Evolutionary conservation across 1,140 invertebrate genomes (phyloP), one percentile per base, ranked within the genome.

Genomic region (Philaenus spumarius): DNA sequence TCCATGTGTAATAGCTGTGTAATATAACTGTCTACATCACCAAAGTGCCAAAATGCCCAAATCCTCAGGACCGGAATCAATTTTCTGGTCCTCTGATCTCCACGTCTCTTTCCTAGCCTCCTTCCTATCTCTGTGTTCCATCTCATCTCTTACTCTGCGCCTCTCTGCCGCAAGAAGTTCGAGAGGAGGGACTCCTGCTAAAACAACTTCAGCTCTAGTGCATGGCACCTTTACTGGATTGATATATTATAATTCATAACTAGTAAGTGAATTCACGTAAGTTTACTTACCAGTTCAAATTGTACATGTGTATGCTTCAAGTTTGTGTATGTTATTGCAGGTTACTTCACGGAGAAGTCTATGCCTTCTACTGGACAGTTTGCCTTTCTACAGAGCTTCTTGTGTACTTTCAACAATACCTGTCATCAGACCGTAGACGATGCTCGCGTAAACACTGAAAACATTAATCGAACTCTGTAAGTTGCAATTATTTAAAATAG

Each of bases 341-440:
- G 81, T 72, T 78, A 82, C 67, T 80, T 77, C 69, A 75, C 80
- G 54, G 77, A 78, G 35, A 81, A 80, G 61, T 73, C 80, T 9
- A 73, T 84, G 73, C 81, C 81, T 1, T 81, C 81, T 20, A 75
- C 79, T 7, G 82, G 82, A 3, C 61, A 74, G 23, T 59, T 81
- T 15, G 73, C 78, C 22, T 82, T 82, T 65, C 35, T 82, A 1
- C 72, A 74, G 59, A 73, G 75, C 43, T 75, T 77, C 39, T 46
- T 83, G 7, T 84, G 82, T 67, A 74, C 75, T 4, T 74, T 79
- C 50, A 78, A 79, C 61, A 82, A 83, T 66, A 78, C 75, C 9
- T 84, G 82, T 62, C 66, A 79, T 30, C 46, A 54, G n/a, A 51
- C 30, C 12, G 55, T 50, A 2, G 53, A 61, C 2, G 51, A 63